A percentile compares a stretch with the other conserved stretches of the same genome.
phyloP scores from a whole-genome alignment of 2,888 invertebrate genomes.

The Schizotus pectinicornis region DNA sequence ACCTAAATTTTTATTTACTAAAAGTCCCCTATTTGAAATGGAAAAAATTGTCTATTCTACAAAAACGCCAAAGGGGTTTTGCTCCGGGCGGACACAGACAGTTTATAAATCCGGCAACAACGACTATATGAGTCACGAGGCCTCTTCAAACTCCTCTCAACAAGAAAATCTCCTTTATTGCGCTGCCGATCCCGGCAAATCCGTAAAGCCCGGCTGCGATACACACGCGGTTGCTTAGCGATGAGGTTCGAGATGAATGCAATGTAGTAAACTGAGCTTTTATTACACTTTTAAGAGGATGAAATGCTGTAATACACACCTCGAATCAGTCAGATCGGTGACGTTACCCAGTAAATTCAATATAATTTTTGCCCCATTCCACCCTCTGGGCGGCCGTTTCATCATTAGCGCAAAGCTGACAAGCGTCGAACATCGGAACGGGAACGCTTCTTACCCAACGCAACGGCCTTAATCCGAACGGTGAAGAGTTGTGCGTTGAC shows the following conservation, averaged over 20 bases:
- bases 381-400: not conserved
- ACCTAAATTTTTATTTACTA: not conserved
- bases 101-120: slow-evolving; percentile 55
- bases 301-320: slow-evolving; percentile 37
- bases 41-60: not conserved
- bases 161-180: slow-evolving; percentile 60
- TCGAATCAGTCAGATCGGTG: not conserved
- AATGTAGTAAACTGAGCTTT: slow-evolving; percentile 42
- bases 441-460: slow-evolving; percentile 29
- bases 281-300: slow-evolving; percentile 55
- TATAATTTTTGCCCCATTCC: not conserved
- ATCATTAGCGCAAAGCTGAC: slow-evolving; percentile 22
- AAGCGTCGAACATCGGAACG: slow-evolving; percentile 12
- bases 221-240: slow-evolving; percentile 48
- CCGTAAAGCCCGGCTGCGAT: slow-evolving; percentile 44
- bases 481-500: slow-evolving; percentile 44
- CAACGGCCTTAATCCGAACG: slow-evolving; percentile 36
- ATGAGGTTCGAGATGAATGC: slow-evolving; percentile 41
- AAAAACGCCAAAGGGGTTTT: slow-evolving; percentile 3
- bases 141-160: slow-evolving; percentile 57
- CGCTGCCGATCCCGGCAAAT: slow-evolving; percentile 48
- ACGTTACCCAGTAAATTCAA: not conserved
- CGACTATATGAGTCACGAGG: slow-evolving; percentile 55
- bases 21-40: not conserved
- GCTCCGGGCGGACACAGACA: slow-evolving; percentile 32